These are phyloP conservation scores for Griposia aprilina DNA, from an alignment of 2,888 invertebrate species.

Conservation along the genomic window DNA sequence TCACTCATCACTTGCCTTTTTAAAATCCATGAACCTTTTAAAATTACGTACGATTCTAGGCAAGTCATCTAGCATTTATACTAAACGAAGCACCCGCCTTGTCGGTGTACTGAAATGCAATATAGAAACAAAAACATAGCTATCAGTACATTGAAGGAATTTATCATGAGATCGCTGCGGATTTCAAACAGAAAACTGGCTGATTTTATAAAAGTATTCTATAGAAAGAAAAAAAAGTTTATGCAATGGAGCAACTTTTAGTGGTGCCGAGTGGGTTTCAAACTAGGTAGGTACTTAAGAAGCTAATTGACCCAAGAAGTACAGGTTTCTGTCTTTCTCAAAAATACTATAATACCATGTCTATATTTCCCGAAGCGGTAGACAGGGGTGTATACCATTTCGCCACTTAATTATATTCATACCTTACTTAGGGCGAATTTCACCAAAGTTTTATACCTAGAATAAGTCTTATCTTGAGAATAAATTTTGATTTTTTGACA, in stretches of 20 bases:
- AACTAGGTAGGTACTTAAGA: neutral
- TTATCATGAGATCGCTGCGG: neutral
- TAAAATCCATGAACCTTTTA: neutral
- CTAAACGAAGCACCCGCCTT: slow-evolving; percentile 43
- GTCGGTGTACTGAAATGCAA: slow-evolving; percentile 33
- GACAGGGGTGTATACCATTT: neutral
- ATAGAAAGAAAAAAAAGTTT: neutral
- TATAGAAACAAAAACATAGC: slow-evolving; percentile 36
- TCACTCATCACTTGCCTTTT: neutral
- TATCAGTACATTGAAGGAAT: slow-evolving; percentile 22
- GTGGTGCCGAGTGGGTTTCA: neutral
- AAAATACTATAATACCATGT: neutral
- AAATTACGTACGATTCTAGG: neutral
- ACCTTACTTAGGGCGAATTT: neutral
- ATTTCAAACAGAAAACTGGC: neutral
- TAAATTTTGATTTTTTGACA: too few relatives aligned
- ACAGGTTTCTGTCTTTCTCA: neutral
- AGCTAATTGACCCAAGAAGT: neutral
- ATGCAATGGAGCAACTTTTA: neutral
- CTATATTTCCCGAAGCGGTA: neutral
- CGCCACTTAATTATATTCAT: neutral
- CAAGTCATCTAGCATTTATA: slow-evolving; percentile 14
- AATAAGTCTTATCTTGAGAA: too few relatives aligned
- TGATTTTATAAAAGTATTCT: neutral
- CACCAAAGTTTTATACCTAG: too few relatives aligned